A percentile compares a stretch with the other conserved stretches of the same genome.
phyloP scores from a whole-genome alignment of 2,888 invertebrate genomes.

The Trichogramma dendrolimi region DNA sequence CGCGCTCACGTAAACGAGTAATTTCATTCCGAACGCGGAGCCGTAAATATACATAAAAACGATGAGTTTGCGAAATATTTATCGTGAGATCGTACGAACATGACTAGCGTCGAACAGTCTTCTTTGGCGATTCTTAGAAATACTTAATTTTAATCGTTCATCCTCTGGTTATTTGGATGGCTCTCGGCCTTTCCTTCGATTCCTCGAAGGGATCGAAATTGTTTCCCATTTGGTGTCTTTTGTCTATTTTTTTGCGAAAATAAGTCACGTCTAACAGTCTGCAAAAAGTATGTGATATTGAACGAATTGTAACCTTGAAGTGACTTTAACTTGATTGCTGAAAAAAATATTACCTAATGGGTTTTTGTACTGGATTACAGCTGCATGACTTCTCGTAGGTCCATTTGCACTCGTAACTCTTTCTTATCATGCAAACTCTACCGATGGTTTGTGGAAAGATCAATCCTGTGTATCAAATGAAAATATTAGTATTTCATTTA shows the following conservation, averaged over 20 bases:
- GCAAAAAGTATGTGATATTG: not conserved
- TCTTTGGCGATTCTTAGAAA: too few relatives aligned
- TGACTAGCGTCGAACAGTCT: too few relatives aligned
- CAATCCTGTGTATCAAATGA: constrained; percentile 8
- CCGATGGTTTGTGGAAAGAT: constrained; percentile 4
- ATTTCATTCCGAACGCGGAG: too few relatives aligned
- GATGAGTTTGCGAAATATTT: too few relatives aligned
- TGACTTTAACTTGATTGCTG: not conserved
- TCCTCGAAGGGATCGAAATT: too few relatives aligned
- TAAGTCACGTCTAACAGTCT: constrained; percentile 10
- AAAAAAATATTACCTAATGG: not conserved
- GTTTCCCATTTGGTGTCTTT: not conserved
- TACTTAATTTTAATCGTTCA: too few relatives aligned
- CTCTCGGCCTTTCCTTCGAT: too few relatives aligned
- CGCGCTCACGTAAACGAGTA: too few relatives aligned
- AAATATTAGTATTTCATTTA: not conserved
- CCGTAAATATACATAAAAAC: too few relatives aligned
- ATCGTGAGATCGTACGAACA: too few relatives aligned
- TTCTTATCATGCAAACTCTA: constrained; percentile 13
- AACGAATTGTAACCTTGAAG: not conserved
- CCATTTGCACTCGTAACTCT: constrained; percentile 14
- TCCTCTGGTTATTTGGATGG: too few relatives aligned
- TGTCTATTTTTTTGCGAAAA: not conserved
- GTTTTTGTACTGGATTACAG: not conserved
- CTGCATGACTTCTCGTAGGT: constrained; percentile 20